These are phyloP conservation scores for Myotis findleyi DNA, from an alignment of 2,797 vertebrate genomes.

Conservation along the genomic window DNA sequence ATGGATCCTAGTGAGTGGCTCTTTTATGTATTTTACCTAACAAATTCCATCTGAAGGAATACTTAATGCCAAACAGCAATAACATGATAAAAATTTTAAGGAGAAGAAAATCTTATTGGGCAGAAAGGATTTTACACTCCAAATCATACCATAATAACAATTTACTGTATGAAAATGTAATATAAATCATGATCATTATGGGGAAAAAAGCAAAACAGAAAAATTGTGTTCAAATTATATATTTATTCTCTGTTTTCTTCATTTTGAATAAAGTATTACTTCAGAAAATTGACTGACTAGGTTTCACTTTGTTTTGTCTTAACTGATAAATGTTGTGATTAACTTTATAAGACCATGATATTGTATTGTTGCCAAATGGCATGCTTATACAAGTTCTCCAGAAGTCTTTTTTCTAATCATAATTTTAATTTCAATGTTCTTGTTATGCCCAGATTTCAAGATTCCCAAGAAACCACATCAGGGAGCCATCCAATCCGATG, in stretches of 20 bases:
- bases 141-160: not conserved
- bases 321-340: conserved; percentile 7
- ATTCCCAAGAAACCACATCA: too few relatives aligned
- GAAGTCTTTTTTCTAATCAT: not conserved
- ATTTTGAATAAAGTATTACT: not conserved
- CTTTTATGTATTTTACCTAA: not conserved
- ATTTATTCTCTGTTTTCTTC: not conserved
- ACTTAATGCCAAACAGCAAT: not conserved
- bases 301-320: not conserved
- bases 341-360: conserved; percentile 29
- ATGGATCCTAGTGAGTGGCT: not conserved
- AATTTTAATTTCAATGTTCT: conserved; percentile 1
- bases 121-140: not conserved
- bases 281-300: not conserved
- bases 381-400: conserved; percentile 17
- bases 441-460: too few relatives aligned
- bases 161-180: not conserved
- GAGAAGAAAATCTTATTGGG: not conserved
- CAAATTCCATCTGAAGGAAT: not conserved
- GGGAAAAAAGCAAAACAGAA: not conserved
- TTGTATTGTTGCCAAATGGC: not conserved
- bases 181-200: not conserved
- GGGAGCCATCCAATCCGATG: too few relatives aligned
- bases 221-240: not conserved
- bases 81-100: not conserved